Evolutionary conservation across 2,113 vertebrate species (phyloP), one percentile per base, ranked within the genome.

Genomic region (Cathartes aura): DNA sequence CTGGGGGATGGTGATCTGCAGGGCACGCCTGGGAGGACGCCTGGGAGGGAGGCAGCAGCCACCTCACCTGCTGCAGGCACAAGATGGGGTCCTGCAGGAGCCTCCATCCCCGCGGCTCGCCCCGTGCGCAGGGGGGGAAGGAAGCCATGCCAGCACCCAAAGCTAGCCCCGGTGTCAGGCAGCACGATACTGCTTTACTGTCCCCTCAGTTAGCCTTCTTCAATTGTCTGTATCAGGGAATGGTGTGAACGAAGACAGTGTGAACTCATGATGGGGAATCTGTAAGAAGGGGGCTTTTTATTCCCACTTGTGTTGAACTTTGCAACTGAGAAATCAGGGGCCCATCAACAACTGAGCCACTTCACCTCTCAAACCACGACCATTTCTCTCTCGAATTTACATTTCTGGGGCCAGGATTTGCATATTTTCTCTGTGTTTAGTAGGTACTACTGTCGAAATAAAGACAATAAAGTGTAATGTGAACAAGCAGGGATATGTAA

Each of bases 21-120:
- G 40, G 43, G 16, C 9, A 29, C 2, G 3, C 30, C 60, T 5
- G 45, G 22, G 45, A 8, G 27, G 34, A 5, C 0, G 3, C 47
- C 50, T n/a, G 38, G 38, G 38, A 38, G 5, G 12, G 59, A 40
- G 74, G 58, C 20, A 38, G n/a, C 45, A 23, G 21, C 75, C 43
- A 20, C 26, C 68, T 22, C 26, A 6, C 32, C 55, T 22, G 40
- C 38, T 16, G 47, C 47, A 42, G 59, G 30, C 36, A 20, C 4
- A 2, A n/a, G 60, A 27, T 18, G 24, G 38, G 52, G 50, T 64
- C 36, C 52, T 2, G 43, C 43, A 18, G 27, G 43, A 67, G 14
- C 78, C 68, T 6, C 43, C 5, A 2, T 24, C 36, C n/a, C 11
- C 8, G 3, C 2, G 1, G 29, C 75, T 72, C 2, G 1, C 20